Evolutionary conservation across 2,797 vertebrate genomes (phyloP), one percentile per base, ranked within the genome.

Genomic region (Falco columbarius): DNA sequence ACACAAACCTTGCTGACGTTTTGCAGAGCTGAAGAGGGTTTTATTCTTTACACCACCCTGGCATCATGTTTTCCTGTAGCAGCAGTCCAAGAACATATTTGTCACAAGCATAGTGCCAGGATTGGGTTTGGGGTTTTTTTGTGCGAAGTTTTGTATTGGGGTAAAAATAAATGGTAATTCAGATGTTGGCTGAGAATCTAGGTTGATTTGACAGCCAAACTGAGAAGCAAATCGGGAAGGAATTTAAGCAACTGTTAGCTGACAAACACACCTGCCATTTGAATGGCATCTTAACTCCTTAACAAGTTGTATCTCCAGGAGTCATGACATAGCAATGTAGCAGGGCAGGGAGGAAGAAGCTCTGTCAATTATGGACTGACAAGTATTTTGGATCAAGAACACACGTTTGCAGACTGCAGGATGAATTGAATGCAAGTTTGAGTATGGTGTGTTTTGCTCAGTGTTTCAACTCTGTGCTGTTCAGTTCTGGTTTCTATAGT

Each of bases 101-200:
- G n/a, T 89, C 70, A 44, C 38, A 79, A 89, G 34, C 22, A 36
- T 19, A 86, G 24, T 40, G 46, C 70, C 75, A 81, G 42, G 42
- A 17, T 19, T 44, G 40, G 42, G 38, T 13, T 40, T 40, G 14
- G 40, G 40, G 15, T n/a, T 55, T 46, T 70, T 74, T 59, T 93
- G 70, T 79, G 21, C 23, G 16, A 72, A 59, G 30, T 81, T 93
- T 75, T 1, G 0, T 84, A n/a, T 62, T 59, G 44, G 51, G 19
- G 23, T 81, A 91, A 91, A 96, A 97, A 91, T 86, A 95, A 95
- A 67, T 32, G 62, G 24, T 58, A 91, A 75, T 93, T 81, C 62
- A 55, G 49, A 82, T 86, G 30, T 3, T 94, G 90, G 42, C 73
- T 51, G 20, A 85, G 51, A 46, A 72, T 51, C 46, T 77, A 15